Base-by-base conservation (phyloP, 2,113 vertebrate genomes). In the Myotis brandtii region DNA sequence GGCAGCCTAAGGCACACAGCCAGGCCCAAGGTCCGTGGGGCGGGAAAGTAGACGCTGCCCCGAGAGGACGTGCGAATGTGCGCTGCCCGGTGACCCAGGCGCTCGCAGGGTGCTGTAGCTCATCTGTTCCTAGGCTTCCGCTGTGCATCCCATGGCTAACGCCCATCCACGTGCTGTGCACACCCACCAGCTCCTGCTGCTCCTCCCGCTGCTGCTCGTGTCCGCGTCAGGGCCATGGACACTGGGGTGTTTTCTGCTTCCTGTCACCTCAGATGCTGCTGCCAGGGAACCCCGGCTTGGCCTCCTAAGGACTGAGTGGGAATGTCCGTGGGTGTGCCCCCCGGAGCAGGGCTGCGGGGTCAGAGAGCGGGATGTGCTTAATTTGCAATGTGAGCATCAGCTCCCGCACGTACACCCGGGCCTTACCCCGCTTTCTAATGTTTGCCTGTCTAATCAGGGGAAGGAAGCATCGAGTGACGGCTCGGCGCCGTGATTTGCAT, bases 61-160 rank as follows among this genome's bases (percentile, higher is more conserved):
- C 18, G 3, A 6, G 54, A 27, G 10, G 14, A 43, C 12, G 14
- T 10, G 30, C 10, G 25, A 9, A 2, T 27, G 23, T 76, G 32
- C 32, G 40, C 69, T 6, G 54, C 23, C 16, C 40, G 9, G 52
- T 0, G 1, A 62, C 6, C 25, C 27, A 3, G 50, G 6, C 0
- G 1, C 6, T 30, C 2, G 3, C 17, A 9, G 11, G 3, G 1
- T 18, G 27, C 20, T 16, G 3, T 0, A 3, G 46, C 3, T 79
- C 40, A 6, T 32, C 25, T n/a, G 62, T 34, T 54, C 64, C 32
- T 20, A 1, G 17, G 13, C 62, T 70, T 54, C 50, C 17, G 8
- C 2, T 3, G n/a, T 13, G 37, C 25, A 5, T 17, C 17, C 9
- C 2, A 0, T 2, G 20, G 34, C 66, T 94, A 16, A 52, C 40